Evolutionary conservation across 2,888 invertebrate species (phyloP), one percentile per base, ranked within the genome.

Genomic region (Cheiracanthium punctorium): DNA sequence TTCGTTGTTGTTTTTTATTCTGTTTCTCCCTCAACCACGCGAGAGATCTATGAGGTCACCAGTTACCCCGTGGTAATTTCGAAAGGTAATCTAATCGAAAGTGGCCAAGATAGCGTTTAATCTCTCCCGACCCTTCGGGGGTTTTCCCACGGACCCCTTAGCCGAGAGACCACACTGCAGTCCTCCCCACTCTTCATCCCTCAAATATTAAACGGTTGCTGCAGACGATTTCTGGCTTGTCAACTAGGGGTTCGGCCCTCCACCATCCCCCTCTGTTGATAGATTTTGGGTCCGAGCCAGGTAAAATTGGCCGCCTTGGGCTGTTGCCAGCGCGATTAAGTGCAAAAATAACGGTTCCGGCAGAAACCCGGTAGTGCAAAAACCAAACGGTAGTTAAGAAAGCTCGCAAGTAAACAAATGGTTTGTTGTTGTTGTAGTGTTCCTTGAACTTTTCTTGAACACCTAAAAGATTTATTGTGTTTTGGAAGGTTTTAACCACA

Each of bases 121-220:
- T 84, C 79, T 84, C 14, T 70, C 41, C 20, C 30, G 30, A 12
- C 28, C 77, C 77, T 58, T 52, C 29, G 72, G 79, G 77, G 28
- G 14, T 17, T 71, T 82, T 84, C 84, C 76, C 84, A 84, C 84
- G 84, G 79, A 67, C 37, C 64, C 37, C 20, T 4, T 17, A 14
- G 12, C 4, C 5, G 58, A 58, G 7, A 14, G n/a, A 14, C 32
- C 67, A 29, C 29, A 32, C 32, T n/a, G n/a, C 20, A 67, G 33
- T 17, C 73, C 32, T 17, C 67, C 69, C 73, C 33, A 20, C 24
- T 58, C 20, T 58, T 58, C 58, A 24, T 58, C 58, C 58, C 58
- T 58, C 58, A 58, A 58, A 58, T 58, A 58, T 58, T 58, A 58
- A 58, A 58, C 58, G 58, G 58, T 58, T 58, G 58, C 58, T 58